Percentiles rank a stretch among this genome's conserved stretches.
Conservation (phyloP, 2,113 vertebrate species). For the Melanerpes aurifrons region DNA sequence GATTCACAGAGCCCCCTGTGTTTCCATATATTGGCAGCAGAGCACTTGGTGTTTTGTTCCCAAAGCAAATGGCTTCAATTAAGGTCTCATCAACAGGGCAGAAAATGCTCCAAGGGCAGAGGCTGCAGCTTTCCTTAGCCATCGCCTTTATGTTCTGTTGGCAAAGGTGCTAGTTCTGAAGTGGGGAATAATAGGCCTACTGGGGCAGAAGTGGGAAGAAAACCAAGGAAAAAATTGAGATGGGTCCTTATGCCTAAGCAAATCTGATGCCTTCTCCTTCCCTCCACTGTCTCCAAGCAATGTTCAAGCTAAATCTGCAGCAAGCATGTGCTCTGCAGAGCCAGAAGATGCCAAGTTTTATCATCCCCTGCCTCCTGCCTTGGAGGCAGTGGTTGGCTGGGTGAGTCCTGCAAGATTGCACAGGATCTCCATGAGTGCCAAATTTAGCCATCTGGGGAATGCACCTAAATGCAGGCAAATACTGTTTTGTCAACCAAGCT, state of each 20-base stretch:
- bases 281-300: neutral
- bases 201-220: neutral
- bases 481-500: neutral
- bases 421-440: neutral
- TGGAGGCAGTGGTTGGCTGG: neutral
- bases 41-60: constrained; percentile 27
- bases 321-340: neutral
- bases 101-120: constrained; percentile 4
- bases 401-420: neutral
- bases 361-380: neutral
- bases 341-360: neutral
- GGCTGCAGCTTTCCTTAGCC: constrained; percentile 27
- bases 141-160: constrained; percentile 15
- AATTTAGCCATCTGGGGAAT: neutral
- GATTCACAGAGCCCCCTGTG: neutral
- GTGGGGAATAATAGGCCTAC: constrained; percentile 24
- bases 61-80: constrained; percentile 1
- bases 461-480: neutral
- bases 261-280: neutral
- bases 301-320: neutral
- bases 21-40: neutral
- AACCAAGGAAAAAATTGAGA: constrained; percentile 25
- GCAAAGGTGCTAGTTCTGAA: constrained; percentile 16
- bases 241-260: constrained; percentile 22
- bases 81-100: neutral